Evolutionary conservation across 2,797 vertebrate species (phyloP), one percentile per base, ranked within the genome.

Genomic region (Rhynchonycteris naso): DNA sequence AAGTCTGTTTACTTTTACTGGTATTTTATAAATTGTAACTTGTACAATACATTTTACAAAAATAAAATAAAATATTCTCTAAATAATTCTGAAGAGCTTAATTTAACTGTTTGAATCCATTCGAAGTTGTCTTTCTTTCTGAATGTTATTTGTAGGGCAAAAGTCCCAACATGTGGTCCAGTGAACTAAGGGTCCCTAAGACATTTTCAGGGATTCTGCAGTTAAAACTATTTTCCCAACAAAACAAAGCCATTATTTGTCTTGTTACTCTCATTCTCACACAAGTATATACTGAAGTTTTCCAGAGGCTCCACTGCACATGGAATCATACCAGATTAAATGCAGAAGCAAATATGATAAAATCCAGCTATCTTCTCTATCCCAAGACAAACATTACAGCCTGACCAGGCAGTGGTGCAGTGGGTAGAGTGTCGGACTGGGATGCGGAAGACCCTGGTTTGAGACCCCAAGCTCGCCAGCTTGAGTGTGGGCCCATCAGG

Each of bases 1-100:
- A 15, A 13, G 15, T 61, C 35, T 83, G 43, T 89, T 91, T 69
- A 87, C n/a, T 89, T 93, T 91, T 61, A 94, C 22, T 54, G 38
- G 33, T 89, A 38, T 65, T 84, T 93, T 87, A 79, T 61, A 68
- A 85, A 91, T 14, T 84, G 79, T 85, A 93, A 93, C 14, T 24
- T 72, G 1, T 38, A 65, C 10, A 90, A 87, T 91, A 61, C 14
- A 81, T 0, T 88, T 52, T 38, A 65, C 0, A 74, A 59, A 54
- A 68, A 1, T 72, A 9, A 96, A 87, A 54, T 75, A 54, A 93
- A 88, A 61, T 50, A 85, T 88, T 95, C 84, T 85, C 43, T 93
- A 61, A 85, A 59, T 89, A 83, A 97, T 38, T 50, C 63, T 84
- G 87, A 69, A 22, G 63, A 75, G 24, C 22, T 63, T 30, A 80